A percentile compares a stretch with the other conserved stretches of the same genome.
These are phyloP conservation scores for Ganaspis brasiliensis DNA, from an alignment of 2,888 invertebrate genomes.

Conservation along the genomic window DNA sequence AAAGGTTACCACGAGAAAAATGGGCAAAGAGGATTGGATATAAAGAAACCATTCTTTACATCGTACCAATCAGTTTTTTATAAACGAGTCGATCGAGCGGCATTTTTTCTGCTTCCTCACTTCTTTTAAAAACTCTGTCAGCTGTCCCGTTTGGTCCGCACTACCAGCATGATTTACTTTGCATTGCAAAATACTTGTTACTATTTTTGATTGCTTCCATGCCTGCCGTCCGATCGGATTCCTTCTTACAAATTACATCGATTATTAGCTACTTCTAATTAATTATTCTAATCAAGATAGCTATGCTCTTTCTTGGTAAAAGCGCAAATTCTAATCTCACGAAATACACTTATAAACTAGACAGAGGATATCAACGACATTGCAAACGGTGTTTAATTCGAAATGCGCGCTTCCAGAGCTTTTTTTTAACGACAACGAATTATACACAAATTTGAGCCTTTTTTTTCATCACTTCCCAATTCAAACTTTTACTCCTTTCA, in stretches of 20 bases:
- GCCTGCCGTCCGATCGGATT: slow-evolving; percentile 79
- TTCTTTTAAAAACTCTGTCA: slow-evolving; percentile 66
- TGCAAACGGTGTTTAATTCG: slow-evolving; percentile 58
- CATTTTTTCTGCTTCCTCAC: slow-evolving; percentile 56
- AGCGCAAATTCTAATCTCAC: slow-evolving; percentile 34
- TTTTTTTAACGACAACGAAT: slow-evolving; percentile 47
- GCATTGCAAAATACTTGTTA: slow-evolving; percentile 73
- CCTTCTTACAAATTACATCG: slow-evolving; percentile 59
- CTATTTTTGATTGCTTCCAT: slow-evolving; percentile 73
- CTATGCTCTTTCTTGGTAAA: slow-evolving; percentile 25
- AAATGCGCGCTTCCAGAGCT: slow-evolving; percentile 44
- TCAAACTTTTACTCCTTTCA: slow-evolving; percentile 21
- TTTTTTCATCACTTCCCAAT: slow-evolving; percentile 8
- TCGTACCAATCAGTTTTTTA: slow-evolving; percentile 24
- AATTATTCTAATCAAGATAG: slow-evolving; percentile 37
- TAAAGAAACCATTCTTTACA: not conserved
- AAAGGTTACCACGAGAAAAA: not conserved
- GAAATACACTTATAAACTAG: slow-evolving; percentile 25
- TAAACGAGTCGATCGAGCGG: slow-evolving; percentile 65
- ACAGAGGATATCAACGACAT: slow-evolving; percentile 57
- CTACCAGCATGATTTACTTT: slow-evolving; percentile 72
- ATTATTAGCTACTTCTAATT: slow-evolving; percentile 48
- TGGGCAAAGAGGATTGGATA: slow-evolving; percentile 23
- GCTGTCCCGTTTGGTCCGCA: slow-evolving; percentile 79
- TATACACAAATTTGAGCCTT: slow-evolving; percentile 43